Percentiles rank a stretch among this genome's conserved stretches.
Evolutionary conservation across 2,797 vertebrate species (phyloP).

Genomic region (Nothura maculosa): DNA sequence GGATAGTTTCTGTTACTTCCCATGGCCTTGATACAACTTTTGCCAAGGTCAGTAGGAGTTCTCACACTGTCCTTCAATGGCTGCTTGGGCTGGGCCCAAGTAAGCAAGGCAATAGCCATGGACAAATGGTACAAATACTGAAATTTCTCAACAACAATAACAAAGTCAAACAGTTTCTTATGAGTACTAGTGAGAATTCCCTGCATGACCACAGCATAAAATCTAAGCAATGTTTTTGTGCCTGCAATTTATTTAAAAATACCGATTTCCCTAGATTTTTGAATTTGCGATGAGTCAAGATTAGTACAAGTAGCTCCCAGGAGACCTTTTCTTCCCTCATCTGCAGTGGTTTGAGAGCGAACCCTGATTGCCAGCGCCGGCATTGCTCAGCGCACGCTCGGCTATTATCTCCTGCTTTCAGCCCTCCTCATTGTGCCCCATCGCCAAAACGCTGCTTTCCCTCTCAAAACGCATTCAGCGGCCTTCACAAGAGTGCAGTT

Average conservation of each 20-base stretch:
- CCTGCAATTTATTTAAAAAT: neutral
- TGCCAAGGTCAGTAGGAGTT: neutral
- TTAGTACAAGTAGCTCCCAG: neutral
- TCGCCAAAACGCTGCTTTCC: neutral
- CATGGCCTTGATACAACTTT: neutral
- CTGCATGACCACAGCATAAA: neutral
- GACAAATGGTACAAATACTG: neutral
- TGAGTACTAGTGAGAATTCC: neutral
- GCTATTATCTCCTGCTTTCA: neutral
- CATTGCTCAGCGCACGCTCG: neutral
- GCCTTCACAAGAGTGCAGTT: neutral
- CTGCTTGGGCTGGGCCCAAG: neutral
- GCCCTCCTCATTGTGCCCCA: too few relatives aligned
- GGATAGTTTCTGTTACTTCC: neutral
- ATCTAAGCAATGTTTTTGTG: neutral
- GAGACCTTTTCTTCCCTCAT: neutral
- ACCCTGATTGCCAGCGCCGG: neutral
- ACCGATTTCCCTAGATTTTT: neutral
- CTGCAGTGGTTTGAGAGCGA: fast-evolving
- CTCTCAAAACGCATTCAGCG: neutral
- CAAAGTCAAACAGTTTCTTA: neutral
- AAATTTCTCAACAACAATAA: neutral
- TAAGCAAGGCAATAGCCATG: neutral
- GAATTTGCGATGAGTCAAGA: neutral
- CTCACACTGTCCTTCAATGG: neutral